Evolutionary conservation across 1,140 invertebrate genomes (phyloP).

Genomic region (Probaryconus sp.): DNA sequence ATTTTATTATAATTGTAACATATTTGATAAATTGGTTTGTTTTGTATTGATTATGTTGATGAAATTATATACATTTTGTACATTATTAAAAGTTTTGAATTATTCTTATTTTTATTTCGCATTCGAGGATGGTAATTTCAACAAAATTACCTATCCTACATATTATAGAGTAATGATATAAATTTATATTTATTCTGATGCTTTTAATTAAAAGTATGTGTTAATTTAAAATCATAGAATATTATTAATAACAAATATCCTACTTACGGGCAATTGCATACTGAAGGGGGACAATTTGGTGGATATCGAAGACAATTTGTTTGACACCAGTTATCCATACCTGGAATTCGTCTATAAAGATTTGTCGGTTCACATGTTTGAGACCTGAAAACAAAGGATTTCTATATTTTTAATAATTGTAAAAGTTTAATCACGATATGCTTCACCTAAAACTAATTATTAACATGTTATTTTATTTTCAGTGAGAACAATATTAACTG

Average conservation of each 20-base stretch:
- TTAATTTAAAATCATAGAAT: slow-evolving; percentile 1
- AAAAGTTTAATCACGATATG: not conserved
- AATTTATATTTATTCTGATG: slow-evolving; percentile 13
- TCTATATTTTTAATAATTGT: not conserved
- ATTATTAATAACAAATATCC: slow-evolving; percentile 34
- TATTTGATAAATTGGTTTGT: slow-evolving; percentile 25
- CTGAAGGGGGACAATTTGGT: slow-evolving; percentile 86
- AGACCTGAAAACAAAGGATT: slow-evolving; percentile 79
- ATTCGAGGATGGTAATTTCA: no score
- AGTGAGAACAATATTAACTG: not conserved
- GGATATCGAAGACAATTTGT: slow-evolving; percentile 90
- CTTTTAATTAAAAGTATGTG: not conserved
- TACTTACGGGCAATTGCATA: slow-evolving; percentile 91
- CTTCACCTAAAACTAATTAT: not conserved
- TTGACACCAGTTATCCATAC: slow-evolving; percentile 89
- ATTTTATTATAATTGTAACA: slow-evolving; percentile 4
- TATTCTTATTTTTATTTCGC: slow-evolving; percentile 11
- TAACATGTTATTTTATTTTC: not conserved
- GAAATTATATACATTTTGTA: slow-evolving; percentile 38
- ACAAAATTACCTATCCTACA: not conserved
- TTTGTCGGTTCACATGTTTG: slow-evolving; percentile 85
- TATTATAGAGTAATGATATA: slow-evolving; percentile 9
- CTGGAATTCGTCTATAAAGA: slow-evolving; percentile 82
- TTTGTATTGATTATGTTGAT: slow-evolving; percentile 29
- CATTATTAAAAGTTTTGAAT: slow-evolving; percentile 30